A percentile compares a stretch with the other conserved stretches of the same genome.
Conservation (phyloP, 2,888 invertebrate species). For the Cordylochernes scorpioides region DNA sequence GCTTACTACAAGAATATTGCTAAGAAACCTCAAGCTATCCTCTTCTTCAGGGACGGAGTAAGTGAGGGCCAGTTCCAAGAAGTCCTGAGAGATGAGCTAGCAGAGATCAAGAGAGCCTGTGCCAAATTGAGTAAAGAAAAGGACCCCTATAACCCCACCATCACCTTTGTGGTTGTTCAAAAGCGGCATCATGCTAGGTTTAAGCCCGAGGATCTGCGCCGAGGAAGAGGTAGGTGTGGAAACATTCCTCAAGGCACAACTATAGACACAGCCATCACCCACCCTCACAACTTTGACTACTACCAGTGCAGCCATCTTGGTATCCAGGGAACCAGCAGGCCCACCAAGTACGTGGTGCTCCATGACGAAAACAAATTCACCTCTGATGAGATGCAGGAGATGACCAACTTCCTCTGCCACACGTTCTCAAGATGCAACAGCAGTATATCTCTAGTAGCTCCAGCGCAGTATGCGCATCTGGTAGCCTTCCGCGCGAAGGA, state of each 20-base stretch:
- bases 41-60: slow-evolving; percentile 51
- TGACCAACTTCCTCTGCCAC: slow-evolving; percentile 15
- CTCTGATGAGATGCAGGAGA: slow-evolving; percentile 7
- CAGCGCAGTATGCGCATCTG: slow-evolving; percentile 15
- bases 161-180: slow-evolving; percentile 77
- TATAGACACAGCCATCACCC: slow-evolving; percentile 56
- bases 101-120: slow-evolving; percentile 32
- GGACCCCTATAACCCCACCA: slow-evolving; percentile 35
- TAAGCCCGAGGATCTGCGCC: slow-evolving; percentile 1
- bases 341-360: slow-evolving; percentile 11
- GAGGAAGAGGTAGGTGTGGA: slow-evolving; percentile 17
- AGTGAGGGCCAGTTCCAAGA: slow-evolving; percentile 30
- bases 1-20: slow-evolving; percentile 22
- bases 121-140: slow-evolving; percentile 26
- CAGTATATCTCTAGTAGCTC: slow-evolving; percentile 17
- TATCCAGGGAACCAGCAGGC: slow-evolving; percentile 20
- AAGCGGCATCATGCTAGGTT: slow-evolving; percentile 80
- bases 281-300: slow-evolving; percentile 59
- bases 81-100: slow-evolving; percentile 1
- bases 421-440: slow-evolving; percentile 15
- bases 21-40: slow-evolving; percentile 31
- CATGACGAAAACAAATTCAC: slow-evolving; percentile 9
- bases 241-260: slow-evolving; percentile 65
- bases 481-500: slow-evolving; percentile 8
- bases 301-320: slow-evolving; percentile 41